Evolutionary conservation across 1,140 invertebrate species (phyloP).

Genomic region (Megathymus violae): DNA sequence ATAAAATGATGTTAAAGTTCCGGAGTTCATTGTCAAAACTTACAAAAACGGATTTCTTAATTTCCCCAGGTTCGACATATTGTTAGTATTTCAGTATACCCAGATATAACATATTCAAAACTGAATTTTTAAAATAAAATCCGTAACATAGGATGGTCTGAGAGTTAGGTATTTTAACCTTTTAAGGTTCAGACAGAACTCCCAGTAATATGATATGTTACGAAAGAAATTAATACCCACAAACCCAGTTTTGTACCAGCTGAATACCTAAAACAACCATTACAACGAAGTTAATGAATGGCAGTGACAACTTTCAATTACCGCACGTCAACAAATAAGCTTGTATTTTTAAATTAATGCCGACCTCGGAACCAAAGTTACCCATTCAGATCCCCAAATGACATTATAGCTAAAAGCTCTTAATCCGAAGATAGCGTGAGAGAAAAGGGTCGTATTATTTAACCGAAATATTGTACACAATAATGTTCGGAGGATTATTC

Average conservation of each 20-base stretch:
- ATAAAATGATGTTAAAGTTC: no score
- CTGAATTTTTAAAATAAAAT: no score
- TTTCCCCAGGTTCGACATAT: no score
- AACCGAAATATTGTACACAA: constrained; percentile 6
- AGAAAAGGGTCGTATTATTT: constrained; percentile 18
- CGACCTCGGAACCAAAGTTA: constrained; percentile 17
- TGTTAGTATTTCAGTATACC: no score
- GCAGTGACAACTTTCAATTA: constrained; percentile 25
- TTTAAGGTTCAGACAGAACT: no score
- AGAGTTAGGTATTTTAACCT: no score
- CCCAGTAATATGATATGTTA: neutral
- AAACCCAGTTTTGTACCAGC: neutral
- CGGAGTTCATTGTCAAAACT: no score
- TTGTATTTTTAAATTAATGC: constrained; percentile 23
- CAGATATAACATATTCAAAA: no score
- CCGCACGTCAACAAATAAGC: constrained; percentile 14
- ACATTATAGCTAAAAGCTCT: constrained; percentile 16
- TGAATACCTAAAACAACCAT: neutral
- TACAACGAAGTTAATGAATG: neutral
- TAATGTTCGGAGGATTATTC: neutral
- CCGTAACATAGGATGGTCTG: no score
- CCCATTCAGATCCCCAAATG: constrained; percentile 28
- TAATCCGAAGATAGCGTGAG: constrained; percentile 28
- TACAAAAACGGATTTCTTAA: no score
- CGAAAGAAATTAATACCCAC: neutral